These are phyloP conservation scores for Anseranas semipalmata DNA, from an alignment of 2,113 vertebrate genomes.

Conservation along the genomic window DNA sequence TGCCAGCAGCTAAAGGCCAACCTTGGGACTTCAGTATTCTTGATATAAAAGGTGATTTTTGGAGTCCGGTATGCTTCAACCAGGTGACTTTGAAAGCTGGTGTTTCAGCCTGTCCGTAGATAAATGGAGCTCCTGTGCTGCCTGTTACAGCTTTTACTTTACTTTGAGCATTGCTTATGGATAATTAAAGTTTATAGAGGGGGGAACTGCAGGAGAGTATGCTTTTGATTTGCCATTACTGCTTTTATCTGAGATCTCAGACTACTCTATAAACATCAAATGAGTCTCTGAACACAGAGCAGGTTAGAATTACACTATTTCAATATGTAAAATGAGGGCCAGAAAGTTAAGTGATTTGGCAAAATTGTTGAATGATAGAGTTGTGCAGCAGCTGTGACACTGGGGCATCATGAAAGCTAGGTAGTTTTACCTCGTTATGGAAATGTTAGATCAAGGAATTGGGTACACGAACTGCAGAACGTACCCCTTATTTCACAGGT, in stretches of 20 bases:
- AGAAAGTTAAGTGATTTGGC: constrained; percentile 17
- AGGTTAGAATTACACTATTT: background rate
- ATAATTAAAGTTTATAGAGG: constrained; percentile 1
- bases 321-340: background rate
- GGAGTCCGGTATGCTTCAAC: background rate
- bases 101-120: background rate
- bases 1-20: background rate
- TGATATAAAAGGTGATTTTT: background rate
- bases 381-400: background rate
- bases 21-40: background rate
- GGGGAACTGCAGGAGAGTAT: background rate
- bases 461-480: background rate
- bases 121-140: background rate
- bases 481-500: background rate
- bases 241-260: constrained; percentile 17
- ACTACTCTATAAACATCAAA: background rate
- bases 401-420: background rate
- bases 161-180: background rate
- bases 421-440: background rate
- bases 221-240: constrained; percentile 21
- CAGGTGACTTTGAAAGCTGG: background rate
- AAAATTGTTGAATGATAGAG: background rate
- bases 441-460: background rate
- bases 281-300: background rate
- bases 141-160: constrained; percentile 2